These are phyloP conservation scores for Tethea ocularis DNA, from an alignment of 2,888 invertebrate species.

Conservation along the genomic window DNA sequence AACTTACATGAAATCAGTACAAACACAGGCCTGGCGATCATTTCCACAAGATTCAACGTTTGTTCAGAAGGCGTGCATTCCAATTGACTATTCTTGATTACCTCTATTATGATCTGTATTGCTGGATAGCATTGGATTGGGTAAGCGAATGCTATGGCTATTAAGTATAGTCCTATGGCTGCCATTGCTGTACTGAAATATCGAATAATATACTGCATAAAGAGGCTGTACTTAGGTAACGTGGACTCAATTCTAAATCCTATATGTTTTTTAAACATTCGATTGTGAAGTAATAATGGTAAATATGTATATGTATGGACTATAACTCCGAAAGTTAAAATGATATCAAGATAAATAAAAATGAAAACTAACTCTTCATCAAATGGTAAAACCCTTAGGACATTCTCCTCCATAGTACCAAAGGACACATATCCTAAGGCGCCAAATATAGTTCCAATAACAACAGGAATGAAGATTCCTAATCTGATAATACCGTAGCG, in stretches of 20 bases:
- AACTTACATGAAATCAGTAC: constrained; percentile 56
- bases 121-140: constrained; percentile 63
- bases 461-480: constrained; percentile 41
- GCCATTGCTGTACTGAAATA: constrained; percentile 44
- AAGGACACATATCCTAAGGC: constrained; percentile 54
- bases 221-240: too few species aligned
- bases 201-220: background rate
- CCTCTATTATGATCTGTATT: constrained; percentile 50
- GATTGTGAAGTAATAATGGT: too few species aligned
- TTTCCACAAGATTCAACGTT: constrained; percentile 35
- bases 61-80: constrained; percentile 24
- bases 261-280: too few species aligned
- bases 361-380: constrained; percentile 48
- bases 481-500: constrained; percentile 45
- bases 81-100: constrained; percentile 38
- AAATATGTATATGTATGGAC: too few species aligned
- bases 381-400: constrained; percentile 54
- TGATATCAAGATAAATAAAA: constrained; percentile 9
- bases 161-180: constrained; percentile 47
- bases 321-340: too few species aligned
- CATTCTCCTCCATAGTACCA: constrained; percentile 60
- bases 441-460: constrained; percentile 44
- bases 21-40: constrained; percentile 44
- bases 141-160: constrained; percentile 49
- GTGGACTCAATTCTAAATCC: too few species aligned